These are phyloP conservation scores for Beaufortia kweichowensis DNA, from an alignment of 2,113 vertebrate genomes.

Conservation along the genomic window DNA sequence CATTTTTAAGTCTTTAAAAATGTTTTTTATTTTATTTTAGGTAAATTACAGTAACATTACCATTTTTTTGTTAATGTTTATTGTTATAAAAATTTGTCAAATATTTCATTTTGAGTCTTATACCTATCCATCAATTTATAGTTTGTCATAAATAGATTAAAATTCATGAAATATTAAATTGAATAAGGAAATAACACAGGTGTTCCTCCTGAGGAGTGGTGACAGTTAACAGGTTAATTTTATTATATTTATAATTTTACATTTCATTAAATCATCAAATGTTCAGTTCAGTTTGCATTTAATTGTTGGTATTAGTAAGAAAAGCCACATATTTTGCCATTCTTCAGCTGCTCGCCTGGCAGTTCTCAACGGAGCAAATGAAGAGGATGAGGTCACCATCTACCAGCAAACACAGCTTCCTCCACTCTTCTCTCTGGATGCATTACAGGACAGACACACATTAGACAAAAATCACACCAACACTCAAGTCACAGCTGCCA, in stretches of 20 bases:
- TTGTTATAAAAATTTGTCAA: too few species aligned
- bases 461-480: conserved; percentile 30
- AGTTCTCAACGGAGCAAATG: conserved; percentile 59
- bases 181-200: too few species aligned
- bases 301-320: background rate
- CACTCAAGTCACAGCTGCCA: conserved; percentile 32
- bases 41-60: too few species aligned
- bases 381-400: conserved; percentile 67
- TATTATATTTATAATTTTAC: background rate
- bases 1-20: too few species aligned
- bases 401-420: conserved; percentile 48
- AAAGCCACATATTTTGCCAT: background rate
- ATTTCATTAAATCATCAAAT: background rate
- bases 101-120: too few species aligned
- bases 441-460: conserved; percentile 40
- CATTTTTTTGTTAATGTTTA: too few species aligned
- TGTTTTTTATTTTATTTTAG: too few species aligned
- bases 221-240: too few species aligned
- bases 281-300: background rate
- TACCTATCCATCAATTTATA: too few species aligned
- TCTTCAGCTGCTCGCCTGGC: conserved; percentile 67
- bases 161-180: too few species aligned
- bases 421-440: conserved; percentile 52
- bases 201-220: too few species aligned
- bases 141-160: too few species aligned